Conservation (phyloP, 2,888 invertebrate species). For the Napeogenes inachia region DNA sequence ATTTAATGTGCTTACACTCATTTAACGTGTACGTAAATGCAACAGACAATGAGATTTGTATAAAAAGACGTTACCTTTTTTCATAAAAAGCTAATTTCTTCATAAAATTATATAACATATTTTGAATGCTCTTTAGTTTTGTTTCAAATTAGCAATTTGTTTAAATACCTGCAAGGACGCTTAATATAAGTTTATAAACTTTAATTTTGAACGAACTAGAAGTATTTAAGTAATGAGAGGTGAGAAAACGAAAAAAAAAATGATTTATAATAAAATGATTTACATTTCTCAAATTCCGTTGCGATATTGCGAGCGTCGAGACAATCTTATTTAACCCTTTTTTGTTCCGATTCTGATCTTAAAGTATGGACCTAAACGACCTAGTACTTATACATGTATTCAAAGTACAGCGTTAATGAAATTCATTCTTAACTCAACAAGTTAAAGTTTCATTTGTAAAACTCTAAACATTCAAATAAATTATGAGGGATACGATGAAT, state of each 20-base stretch:
- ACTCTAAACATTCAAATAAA: constrained; percentile 42
- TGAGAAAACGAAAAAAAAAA: constrained; percentile 64
- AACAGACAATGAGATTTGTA: neutral
- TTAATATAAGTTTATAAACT: no score
- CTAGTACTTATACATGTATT: constrained; percentile 44
- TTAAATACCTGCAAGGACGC: no score
- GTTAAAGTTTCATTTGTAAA: constrained; percentile 51
- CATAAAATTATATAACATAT: no score
- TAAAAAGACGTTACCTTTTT: no score
- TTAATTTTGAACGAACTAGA: neutral
- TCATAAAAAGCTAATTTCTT: no score
- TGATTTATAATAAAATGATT: constrained; percentile 73
- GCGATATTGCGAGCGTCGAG: constrained; percentile 45
- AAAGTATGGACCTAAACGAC: constrained; percentile 69
- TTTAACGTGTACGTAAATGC: constrained; percentile 19
- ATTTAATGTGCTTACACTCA: constrained; percentile 39
- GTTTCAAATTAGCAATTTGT: no score
- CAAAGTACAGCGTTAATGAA: constrained; percentile 16
- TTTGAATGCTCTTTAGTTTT: no score
- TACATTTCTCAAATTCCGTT: constrained; percentile 73
- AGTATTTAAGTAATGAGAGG: constrained; percentile 39
- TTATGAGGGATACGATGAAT: constrained; percentile 56
- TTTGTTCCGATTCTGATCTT: constrained; percentile 66
- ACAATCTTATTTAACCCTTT: constrained; percentile 69
- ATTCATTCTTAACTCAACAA: constrained; percentile 34